Base-by-base conservation (phyloP, 2,797 vertebrate genomes). In the Dermochelys coriacea region DNA sequence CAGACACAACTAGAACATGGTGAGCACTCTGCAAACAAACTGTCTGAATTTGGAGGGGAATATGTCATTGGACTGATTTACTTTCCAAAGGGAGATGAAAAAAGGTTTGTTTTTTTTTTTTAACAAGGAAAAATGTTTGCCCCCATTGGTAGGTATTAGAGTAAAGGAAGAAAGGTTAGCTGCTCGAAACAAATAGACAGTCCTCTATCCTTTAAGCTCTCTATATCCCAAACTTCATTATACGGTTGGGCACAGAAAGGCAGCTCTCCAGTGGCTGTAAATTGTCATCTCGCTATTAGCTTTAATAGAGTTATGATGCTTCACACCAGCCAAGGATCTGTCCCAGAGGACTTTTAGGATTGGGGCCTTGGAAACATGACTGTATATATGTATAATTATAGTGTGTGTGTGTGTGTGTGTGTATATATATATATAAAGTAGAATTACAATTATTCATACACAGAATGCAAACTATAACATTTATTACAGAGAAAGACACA, bases 61-160 rank as follows among this genome's bases (percentile, higher is more conserved):
- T n/a, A 9, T 0, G 0, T 49, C 51, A 29, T 54, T 90, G 79
- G 54, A 74, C 52, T 18, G 16, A 61, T 49, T 47, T 54, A 9
- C 21, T 88, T 92, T 89, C 50, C 61, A 85, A 90, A 82, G 45
- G 21, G 31, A 61, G n/a, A 74, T 41, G 23, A 64, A n/a, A 64
- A 64, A 34, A 64, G 59, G 41, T 34, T 61, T 61, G 8, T 34
- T 61, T 64, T 34, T 74, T 45, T 71, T 71, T 5, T 41, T 41
- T 71, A 37, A 71, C 21, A 4, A 25, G 3, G 41, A 23, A 45
- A 74, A 27, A 41, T 37, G 68, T 41, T 37, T 61, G 59, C 31
- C 59, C 29, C 59, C 59, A 34, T 71, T 21, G 9, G 8, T 37
- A 71, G 23, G 23, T 27, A 45, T 23, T 41, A 12, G 68, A 41